Conservation (phyloP, 2,113 vertebrate species). For the Percina caprodes region DNA sequence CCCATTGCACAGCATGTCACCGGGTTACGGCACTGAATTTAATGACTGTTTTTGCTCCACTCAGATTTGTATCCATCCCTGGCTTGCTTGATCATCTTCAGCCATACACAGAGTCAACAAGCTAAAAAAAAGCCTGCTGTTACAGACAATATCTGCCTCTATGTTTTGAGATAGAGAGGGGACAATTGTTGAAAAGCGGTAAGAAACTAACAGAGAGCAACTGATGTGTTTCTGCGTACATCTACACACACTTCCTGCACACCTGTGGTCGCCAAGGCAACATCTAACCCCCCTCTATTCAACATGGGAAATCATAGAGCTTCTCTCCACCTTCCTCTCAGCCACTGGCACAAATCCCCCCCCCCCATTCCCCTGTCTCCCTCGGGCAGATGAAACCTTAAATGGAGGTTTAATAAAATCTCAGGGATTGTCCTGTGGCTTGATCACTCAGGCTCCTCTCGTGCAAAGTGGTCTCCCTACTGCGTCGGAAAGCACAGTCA, state of each 20-base stretch:
- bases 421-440: slow-evolving; percentile 68
- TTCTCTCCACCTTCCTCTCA: slow-evolving; percentile 44
- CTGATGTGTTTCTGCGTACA: slow-evolving; percentile 14
- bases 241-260: slow-evolving; percentile 22
- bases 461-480: slow-evolving; percentile 27
- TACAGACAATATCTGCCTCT: slow-evolving; percentile 38
- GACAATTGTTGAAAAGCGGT: slow-evolving; percentile 17
- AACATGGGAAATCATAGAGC: slow-evolving; percentile 64
- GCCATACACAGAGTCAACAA: slow-evolving; percentile 18
- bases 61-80: slow-evolving; percentile 27
- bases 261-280: slow-evolving; percentile 73
- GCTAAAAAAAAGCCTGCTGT: slow-evolving; percentile 22
- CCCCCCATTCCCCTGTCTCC: slow-evolving; percentile 38
- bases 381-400: slow-evolving; percentile 60
- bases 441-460: slow-evolving; percentile 53
- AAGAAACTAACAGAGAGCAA: slow-evolving; percentile 16
- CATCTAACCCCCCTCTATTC: slow-evolving; percentile 25
- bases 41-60: slow-evolving; percentile 47
- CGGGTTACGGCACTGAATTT: slow-evolving; percentile 39
- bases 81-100: slow-evolving; percentile 59
- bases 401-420: slow-evolving; percentile 77
- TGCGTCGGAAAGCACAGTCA: neutral
- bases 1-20: slow-evolving; percentile 32
- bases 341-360: slow-evolving; percentile 47
- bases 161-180: neutral